Percentiles rank a stretch among this genome's conserved stretches.
Conservation (phyloP, 2,797 vertebrate species). For the Loriculus beryllinus region DNA sequence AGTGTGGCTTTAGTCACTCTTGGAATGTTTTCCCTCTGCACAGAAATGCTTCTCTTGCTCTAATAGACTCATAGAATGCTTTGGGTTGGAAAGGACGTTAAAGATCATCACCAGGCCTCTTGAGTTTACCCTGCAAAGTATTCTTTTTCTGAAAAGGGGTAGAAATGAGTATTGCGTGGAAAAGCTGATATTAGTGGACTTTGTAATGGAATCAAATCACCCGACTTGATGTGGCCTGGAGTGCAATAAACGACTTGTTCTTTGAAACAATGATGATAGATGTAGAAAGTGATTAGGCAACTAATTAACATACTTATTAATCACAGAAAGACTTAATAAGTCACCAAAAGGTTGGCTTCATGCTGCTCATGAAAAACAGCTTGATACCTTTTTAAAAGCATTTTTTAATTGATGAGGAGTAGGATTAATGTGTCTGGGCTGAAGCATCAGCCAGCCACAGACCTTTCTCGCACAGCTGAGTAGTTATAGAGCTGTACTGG, state of each 20-base stretch:
- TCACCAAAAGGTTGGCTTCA: neutral
- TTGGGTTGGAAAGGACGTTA: neutral
- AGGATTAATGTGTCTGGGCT: neutral
- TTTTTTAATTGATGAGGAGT: neutral
- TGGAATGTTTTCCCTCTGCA: neutral
- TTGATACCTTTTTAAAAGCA: neutral
- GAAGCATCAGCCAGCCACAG: neutral
- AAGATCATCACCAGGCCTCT: neutral
- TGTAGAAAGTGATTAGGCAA: constrained; percentile 5
- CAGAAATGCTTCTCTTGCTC: neutral
- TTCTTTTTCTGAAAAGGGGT: neutral
- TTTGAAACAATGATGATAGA: neutral
- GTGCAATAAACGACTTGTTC: neutral
- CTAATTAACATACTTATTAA: constrained; percentile 43
- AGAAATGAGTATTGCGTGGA: neutral
- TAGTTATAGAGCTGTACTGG: neutral
- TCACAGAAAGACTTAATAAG: neutral
- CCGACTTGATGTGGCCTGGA: neutral
- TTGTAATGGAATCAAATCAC: neutral
- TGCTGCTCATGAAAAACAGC: neutral
- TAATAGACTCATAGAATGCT: neutral
- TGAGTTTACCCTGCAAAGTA: neutral
- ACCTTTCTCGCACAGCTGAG: neutral
- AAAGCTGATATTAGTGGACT: neutral
- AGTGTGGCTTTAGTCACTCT: neutral